Base-by-base conservation (phyloP, 2,113 vertebrate genomes). In the Nycticryphes semicollaris region DNA sequence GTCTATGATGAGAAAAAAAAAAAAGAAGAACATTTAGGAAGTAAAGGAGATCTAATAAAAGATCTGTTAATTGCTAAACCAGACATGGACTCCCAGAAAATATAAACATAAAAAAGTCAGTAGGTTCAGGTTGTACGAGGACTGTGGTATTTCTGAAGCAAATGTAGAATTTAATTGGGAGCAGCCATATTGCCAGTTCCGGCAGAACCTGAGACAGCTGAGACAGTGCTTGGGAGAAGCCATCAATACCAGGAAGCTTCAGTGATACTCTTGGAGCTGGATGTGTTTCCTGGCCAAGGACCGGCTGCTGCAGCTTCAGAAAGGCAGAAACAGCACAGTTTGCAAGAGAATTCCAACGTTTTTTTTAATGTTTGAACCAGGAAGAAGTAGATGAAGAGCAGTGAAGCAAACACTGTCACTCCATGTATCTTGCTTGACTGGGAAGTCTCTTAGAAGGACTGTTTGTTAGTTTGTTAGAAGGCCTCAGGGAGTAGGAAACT, bases 41-140 rank as follows among this genome's bases (percentile, higher is more conserved):
- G 59, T 80, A 87, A 95, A 87, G 51, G 37, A 93, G 87, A 91
- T 91, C 78, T 96, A 96, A 94, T 93, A 91, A 94, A 89, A 93
- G 66, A 91, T 31, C 47, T 79, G 75, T 88, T 96, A 95, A 91
- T 76, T 94, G 90, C 84, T 63, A 93, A 94, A 85, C 81, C 87
- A 95, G 89, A 80, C 91, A 54, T 64, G 62, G 53, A 53, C 67
- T 94, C 81, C 87, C 9, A 30, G 91, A 95, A 94, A 95, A 84
- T 68, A 79, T 35, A 75, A 91, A 87, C 70, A 62, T 84, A 50
- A 85, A 89, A 81, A 82, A 89, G 56, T 37, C 74, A 83, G 62
- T 68, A 23, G 1, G 25, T 73, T 93, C 84, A 59, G 81, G 50
- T 89, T 57, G 53, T 59, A 31, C 33, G 39, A 47, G 50, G 70